Percentiles rank a stretch among this genome's conserved stretches.
These are phyloP conservation scores for Apostichopus japonicus DNA, from an alignment of 35 echinoderm and acorn worm genomes.

Conservation along the genomic window DNA sequence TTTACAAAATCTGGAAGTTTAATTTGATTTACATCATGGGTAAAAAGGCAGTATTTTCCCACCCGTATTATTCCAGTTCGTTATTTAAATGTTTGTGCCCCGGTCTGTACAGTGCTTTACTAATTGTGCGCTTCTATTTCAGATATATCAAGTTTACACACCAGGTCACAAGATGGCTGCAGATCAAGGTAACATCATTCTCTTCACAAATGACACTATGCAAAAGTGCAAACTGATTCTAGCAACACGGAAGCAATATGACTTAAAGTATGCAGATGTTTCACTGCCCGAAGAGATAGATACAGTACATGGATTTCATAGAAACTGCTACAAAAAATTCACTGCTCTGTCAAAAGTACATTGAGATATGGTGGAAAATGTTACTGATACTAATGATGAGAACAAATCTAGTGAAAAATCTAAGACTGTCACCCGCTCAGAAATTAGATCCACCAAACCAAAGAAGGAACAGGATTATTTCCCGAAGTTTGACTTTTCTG, in stretches of 20 bases:
- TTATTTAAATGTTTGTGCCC: too few species aligned
- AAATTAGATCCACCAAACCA: background rate
- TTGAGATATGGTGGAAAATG: background rate
- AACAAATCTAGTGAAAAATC: background rate
- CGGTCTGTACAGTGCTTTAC: too few species aligned
- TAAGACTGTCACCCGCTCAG: background rate
- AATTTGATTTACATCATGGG: too few species aligned
- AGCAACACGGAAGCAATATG: background rate
- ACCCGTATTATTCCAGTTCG: too few species aligned
- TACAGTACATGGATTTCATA: background rate
- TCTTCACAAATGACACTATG: background rate
- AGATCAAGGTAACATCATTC: background rate
- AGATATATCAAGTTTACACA: too few species aligned
- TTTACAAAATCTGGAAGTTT: too few species aligned
- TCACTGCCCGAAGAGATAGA: background rate
- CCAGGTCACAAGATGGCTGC: too few species aligned
- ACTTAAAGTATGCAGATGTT: background rate
- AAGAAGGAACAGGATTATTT: background rate
- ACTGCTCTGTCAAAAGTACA: background rate
- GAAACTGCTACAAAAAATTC: background rate
- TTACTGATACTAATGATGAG: background rate
- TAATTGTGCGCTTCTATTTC: too few species aligned
- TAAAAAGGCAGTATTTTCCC: too few species aligned
- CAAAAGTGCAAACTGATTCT: background rate
- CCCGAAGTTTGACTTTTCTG: too few species aligned